Evolutionary conservation across 23 tunicate genomes (phyloP).

Genomic region (Botrylloides violaceus): DNA sequence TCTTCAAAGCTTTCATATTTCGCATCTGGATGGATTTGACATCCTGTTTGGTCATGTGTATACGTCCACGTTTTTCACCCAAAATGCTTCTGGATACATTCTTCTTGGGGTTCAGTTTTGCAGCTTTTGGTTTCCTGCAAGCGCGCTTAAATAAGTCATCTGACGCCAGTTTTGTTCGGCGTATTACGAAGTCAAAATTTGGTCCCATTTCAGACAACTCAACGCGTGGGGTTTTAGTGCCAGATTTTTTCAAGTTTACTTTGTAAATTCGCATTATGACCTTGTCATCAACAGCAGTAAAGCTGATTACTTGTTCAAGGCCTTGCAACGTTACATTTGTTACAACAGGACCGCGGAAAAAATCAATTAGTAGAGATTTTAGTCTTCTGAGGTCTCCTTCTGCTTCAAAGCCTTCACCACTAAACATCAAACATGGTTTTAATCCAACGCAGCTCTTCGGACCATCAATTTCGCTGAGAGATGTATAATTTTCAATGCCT

Average conservation of each 20-base stretch:
- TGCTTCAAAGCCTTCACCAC: slow-evolving; percentile 68
- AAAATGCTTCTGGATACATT: slow-evolving; percentile 59
- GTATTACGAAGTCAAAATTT: slow-evolving; percentile 68
- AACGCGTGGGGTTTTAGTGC: slow-evolving; percentile 71
- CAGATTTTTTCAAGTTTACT: slow-evolving; percentile 76
- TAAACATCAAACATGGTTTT: slow-evolving; percentile 82
- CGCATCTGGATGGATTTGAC: slow-evolving; percentile 42
- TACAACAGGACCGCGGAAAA: slow-evolving; percentile 90
- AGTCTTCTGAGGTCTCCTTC: slow-evolving; percentile 64
- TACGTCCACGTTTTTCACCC: slow-evolving; percentile 76
- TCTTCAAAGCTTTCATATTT: slow-evolving; percentile 75
- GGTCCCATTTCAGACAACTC: slow-evolving; percentile 94
- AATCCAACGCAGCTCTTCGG: slow-evolving; percentile 44
- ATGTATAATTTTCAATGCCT: slow-evolving; percentile 63
- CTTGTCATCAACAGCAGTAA: slow-evolving; percentile 57
- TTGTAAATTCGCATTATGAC: slow-evolving; percentile 60
- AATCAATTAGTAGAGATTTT: slow-evolving; percentile 69
- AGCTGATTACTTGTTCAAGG: slow-evolving; percentile 85
- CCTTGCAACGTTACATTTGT: slow-evolving; percentile 47
- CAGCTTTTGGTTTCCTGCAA: slow-evolving; percentile 75
- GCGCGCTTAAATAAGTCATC: slow-evolving; percentile 60
- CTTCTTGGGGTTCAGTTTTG: slow-evolving; percentile 60
- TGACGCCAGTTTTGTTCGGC: slow-evolving; percentile 72
- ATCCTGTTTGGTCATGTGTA: slow-evolving; percentile 91
- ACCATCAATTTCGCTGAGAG: slow-evolving; percentile 13